A percentile compares a stretch with the other conserved stretches of the same genome.
Evolutionary conservation across 2,888 invertebrate genomes (phyloP).

Genomic region (Zeuzera pyrina): DNA sequence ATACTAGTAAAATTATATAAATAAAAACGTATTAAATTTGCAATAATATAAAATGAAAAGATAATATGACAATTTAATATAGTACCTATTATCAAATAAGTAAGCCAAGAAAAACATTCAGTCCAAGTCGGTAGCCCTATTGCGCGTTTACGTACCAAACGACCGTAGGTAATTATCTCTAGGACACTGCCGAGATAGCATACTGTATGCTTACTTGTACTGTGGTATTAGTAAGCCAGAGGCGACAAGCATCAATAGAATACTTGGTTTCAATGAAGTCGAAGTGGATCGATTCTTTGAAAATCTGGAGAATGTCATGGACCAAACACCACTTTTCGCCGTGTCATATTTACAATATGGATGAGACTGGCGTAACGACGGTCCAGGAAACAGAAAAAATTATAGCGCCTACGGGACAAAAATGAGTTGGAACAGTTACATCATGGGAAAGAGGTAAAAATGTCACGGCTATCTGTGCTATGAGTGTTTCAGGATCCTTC

Average conservation of each 20-base stretch:
- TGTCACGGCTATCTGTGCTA: slow-evolving; percentile 14
- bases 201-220: too few relatives aligned
- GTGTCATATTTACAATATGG: slow-evolving; percentile 12
- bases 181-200: too few relatives aligned
- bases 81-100: too few relatives aligned
- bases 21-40: too few relatives aligned
- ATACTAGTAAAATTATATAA: too few relatives aligned
- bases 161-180: too few relatives aligned
- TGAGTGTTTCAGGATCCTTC: slow-evolving; percentile 15
- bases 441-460: slow-evolving; percentile 16
- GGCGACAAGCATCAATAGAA: slow-evolving; percentile 13
- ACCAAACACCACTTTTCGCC: slow-evolving; percentile 8
- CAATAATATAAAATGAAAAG: too few relatives aligned
- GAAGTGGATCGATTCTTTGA: slow-evolving; percentile 14
- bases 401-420: slow-evolving; percentile 13
- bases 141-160: too few relatives aligned
- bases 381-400: slow-evolving; percentile 13
- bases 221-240: slow-evolving; percentile 18
- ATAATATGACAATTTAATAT: too few relatives aligned
- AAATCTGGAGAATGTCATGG: slow-evolving; percentile 12
- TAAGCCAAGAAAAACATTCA: too few relatives aligned
- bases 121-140: too few relatives aligned
- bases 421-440: slow-evolving; percentile 12
- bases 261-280: slow-evolving; percentile 14
- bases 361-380: slow-evolving; percentile 16